Evolutionary conservation across 2,113 vertebrate genomes (phyloP), one percentile per base, ranked within the genome.

Genomic region (Amblyornis subalaris): DNA sequence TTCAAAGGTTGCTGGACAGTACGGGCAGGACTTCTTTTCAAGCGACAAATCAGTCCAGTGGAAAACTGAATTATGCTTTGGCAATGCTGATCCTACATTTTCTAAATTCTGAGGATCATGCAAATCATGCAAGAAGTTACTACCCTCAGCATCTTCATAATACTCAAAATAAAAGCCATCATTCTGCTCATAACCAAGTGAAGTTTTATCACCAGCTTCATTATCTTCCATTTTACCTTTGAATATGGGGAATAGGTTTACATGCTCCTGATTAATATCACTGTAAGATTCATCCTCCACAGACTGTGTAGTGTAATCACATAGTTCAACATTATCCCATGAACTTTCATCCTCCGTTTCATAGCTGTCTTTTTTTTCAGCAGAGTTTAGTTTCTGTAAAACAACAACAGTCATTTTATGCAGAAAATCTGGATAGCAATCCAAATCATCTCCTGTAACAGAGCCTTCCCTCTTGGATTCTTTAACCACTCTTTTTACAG

Each of bases 1-100:
- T 97, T 99, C 98, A 97, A 99, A 99, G 66, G 98, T 97, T 82
- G 99, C 99, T 65, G 99, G 98, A 97, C 99, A 99, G 88, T 99
- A 99, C 2, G 99, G 99, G 86, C 99, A 99, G 4, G 97, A 98
- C 96, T 99, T 99, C 91, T 98, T 98, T 88, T 99, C 98, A n/a
- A 98, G 97, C 19, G 97, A 98, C 95, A 98, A 87, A 95, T 98
- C 98, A 93, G 97, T 97, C 98, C 98, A 98, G 73, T 98, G 98
- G 88, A 98, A 98, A 97, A 98, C 96, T 72, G 98, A 98, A 94
- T 96, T 97, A 97, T 98, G 98, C 88, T 98, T 98, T 93, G 97
- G 97, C 93, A 98, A 96, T 50, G 97, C 82, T 58, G 97, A 96
- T 91, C 98, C 98, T 88, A 98, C 90, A 42, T 96, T 98, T 97